Conservation (phyloP, 2,797 vertebrate species). For the Sparidentex hasta region DNA sequence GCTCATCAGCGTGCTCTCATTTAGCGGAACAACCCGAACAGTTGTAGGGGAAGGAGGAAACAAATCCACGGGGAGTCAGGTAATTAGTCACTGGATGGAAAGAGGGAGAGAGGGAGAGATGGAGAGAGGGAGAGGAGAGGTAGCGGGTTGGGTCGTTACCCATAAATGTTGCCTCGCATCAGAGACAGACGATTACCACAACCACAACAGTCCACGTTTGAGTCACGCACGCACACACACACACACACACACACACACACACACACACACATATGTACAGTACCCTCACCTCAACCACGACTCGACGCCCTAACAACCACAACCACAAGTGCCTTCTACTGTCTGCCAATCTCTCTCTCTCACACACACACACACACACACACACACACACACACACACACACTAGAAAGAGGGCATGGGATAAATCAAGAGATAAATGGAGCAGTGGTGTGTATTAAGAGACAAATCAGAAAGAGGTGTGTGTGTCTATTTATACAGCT, state of each 20-base stretch:
- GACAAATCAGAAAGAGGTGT: conserved; percentile 52
- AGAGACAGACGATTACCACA: conserved; percentile 75
- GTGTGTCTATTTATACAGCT: conserved; percentile 71
- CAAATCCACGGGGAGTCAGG: conserved; percentile 78
- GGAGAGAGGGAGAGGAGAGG: conserved; percentile 25
- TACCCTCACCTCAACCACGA: conserved; percentile 68
- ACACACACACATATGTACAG: conserved; percentile 26
- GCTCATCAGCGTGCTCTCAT: conserved; percentile 75
- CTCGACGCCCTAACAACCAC: conserved; percentile 74
- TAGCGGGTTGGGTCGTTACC: conserved; percentile 65
- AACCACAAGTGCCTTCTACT: conserved; percentile 78
- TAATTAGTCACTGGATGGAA: conserved; percentile 79
- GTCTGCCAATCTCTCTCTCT: conserved; percentile 63
- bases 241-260: conserved; percentile 8
- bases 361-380: conserved; percentile 15
- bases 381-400: not conserved
- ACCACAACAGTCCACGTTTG: conserved; percentile 76
- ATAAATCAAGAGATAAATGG: conserved; percentile 52
- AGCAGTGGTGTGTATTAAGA: conserved; percentile 45
- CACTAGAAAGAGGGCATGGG: conserved; percentile 37
- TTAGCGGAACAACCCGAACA: conserved; percentile 76
- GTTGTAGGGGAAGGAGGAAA: conserved; percentile 76
- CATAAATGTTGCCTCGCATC: conserved; percentile 73
- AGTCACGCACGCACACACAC: conserved; percentile 43
- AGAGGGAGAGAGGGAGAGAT: conserved; percentile 33